These are phyloP conservation scores for Anastrepha obliqua DNA, from an alignment of 1,140 invertebrate genomes.

Conservation along the genomic window DNA sequence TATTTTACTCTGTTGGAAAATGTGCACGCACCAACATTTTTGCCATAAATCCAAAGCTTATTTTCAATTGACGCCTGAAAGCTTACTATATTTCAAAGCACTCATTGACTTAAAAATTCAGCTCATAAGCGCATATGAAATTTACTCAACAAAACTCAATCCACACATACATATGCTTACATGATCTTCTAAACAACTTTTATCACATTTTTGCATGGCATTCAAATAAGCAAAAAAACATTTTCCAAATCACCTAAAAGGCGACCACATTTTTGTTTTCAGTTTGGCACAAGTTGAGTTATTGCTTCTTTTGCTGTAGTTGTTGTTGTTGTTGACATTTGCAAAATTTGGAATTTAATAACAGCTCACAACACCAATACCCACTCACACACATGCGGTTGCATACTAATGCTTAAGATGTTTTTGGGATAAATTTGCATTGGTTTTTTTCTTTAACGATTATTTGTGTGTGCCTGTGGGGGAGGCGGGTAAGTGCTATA, in stretches of 20 bases:
- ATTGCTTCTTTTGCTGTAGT: too few species aligned
- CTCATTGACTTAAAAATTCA: not conserved
- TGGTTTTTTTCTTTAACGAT: not conserved
- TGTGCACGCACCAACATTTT: not conserved
- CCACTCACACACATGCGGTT: not conserved
- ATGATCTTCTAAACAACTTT: not conserved
- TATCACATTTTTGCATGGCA: not conserved
- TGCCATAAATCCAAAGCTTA: not conserved
- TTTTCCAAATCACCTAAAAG: conserved; percentile 9
- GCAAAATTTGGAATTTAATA: conserved; percentile 31
- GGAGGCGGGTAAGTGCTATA: not conserved
- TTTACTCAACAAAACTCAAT: not conserved
- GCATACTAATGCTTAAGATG: not conserved
- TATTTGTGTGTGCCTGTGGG: not conserved
- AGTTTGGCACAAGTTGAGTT: not conserved
- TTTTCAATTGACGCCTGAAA: not conserved
- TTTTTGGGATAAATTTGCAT: not conserved
- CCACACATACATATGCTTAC: not conserved
- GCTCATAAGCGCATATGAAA: not conserved
- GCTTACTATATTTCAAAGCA: not conserved
- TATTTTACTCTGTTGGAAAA: too few species aligned
- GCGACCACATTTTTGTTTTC: conserved; percentile 12
- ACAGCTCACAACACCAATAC: not conserved
- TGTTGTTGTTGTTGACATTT: not conserved
- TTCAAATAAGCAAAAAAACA: conserved; percentile 22